Base-by-base conservation (phyloP, 2,113 vertebrate genomes). In the Eleginops maclovinus region DNA sequence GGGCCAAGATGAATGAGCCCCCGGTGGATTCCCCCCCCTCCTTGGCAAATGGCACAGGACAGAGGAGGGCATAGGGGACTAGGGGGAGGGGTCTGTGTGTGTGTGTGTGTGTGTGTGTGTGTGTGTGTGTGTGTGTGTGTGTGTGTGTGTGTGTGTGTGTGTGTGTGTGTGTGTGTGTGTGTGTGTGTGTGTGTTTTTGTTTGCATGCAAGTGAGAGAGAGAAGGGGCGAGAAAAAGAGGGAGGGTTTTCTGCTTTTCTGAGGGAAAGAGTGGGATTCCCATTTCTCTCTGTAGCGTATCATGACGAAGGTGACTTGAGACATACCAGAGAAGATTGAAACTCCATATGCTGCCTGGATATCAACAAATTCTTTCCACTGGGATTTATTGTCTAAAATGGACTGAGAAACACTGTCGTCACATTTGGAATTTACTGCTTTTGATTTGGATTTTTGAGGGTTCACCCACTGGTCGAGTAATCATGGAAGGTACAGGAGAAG, bases 1-100 rank as follows among this genome's bases (percentile, higher is more conserved):
- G 90, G 94, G 93, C 93, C 91, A 96, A 97, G 97, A 99, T 97
- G 96, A 97, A 99, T 99, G 96, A 95, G 94, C 95, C 97, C 96
- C 95, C 84, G 94, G 95, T 96, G 96, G 95, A 95, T 96, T 96
- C 96, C 93, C 84, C 75, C 31, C 88, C 95, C 91, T 94, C 94
- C 91, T 94, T 95, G 96, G 95, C 98, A 99, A 99, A 99, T 99
- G 98, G 98, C 95, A 93, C 79, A 88, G 87, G 81, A 96, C 95
- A 94, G 95, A 94, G 96, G 95, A 96, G 95, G 95, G 94, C 94
- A 92, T 86, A 86, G 93, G 92, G 94, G 91, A 87, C 87, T 91
- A 85, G 87, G 90, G 91, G 91, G 93, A 87, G 90, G 91, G 89
- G 74, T 83, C 16, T 88, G 26, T 74, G 67, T 83, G 64, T 86